Base-by-base conservation (phyloP, 1,140 invertebrate species). In the Kradibia gibbosae region DNA sequence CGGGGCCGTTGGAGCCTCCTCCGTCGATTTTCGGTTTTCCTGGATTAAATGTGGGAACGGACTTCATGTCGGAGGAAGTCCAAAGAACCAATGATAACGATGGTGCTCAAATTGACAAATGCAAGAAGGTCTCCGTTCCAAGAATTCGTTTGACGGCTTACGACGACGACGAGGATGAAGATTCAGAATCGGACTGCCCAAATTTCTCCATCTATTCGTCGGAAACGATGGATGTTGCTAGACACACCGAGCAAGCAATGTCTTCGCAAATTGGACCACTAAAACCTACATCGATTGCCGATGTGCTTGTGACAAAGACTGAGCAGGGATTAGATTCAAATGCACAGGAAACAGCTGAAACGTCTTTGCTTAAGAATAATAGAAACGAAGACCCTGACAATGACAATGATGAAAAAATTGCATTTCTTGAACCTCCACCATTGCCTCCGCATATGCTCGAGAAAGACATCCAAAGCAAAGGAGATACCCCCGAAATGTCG, bases 161-260 rank as follows among this genome's bases (percentile, higher is more conserved):
- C 25, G 90, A 91, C 4, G 89, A 92, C 5, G 90, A 89, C 15
- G 93, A 93, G 25, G 92, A 93, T 74, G 67, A 88, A 13, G 92
- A 93, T 53, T 92, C 93, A 2, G 93, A 93, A 62, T 94, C 94
- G 0, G 95, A 95, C 81, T 96, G 95, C 91, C 96, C 96, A 7
- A 96, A 96, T 87, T 96, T 96, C 87, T 95, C 94, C 7, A 95
- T 96, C 77, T 96, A 96, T 89, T 96, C 95, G 0, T 94, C 94
- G 5, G 93, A 95, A 83, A 96, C 95, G 36, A 95, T 96, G 87
- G 94, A 95, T 77, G 93, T 96, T 48, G 95, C 95, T 0, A 93
- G 94, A 82, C 91, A 91, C 50, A 91, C 91, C 5, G 89, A 92
- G 86, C 84, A 93, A 85, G 86, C 90, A 78, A 87, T 93, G 62